phyloP scores from a whole-genome alignment of 1,140 invertebrate species.

The Colletes latitarsis region DNA sequence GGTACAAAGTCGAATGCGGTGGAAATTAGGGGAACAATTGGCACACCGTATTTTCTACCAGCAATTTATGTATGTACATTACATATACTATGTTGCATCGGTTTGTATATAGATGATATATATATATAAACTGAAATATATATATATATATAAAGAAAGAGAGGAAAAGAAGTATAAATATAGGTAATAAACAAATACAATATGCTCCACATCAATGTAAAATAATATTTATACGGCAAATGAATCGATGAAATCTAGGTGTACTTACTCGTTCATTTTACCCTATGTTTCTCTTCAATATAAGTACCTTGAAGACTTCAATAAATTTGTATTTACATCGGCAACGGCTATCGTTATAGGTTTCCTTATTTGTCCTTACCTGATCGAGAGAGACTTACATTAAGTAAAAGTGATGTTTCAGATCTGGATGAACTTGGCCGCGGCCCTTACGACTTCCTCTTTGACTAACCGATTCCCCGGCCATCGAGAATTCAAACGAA shows the following conservation, averaged over 20 bases:
- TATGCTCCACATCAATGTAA: conserved; percentile 39
- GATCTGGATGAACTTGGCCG: no score
- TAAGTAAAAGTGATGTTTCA: no score
- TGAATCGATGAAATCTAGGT: conserved; percentile 43
- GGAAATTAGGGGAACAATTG: neutral
- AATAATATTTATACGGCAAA: conserved; percentile 45
- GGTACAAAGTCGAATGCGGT: neutral
- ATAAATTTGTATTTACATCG: conserved; percentile 71
- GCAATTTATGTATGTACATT: conserved; percentile 44
- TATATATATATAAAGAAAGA: conserved; percentile 42
- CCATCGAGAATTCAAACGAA: no score
- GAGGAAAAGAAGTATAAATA: neutral
- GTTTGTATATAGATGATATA: conserved; percentile 44
- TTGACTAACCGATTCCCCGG: no score
- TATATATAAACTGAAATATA: conserved; percentile 40
- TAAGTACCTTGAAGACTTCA: conserved; percentile 62
- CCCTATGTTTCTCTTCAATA: conserved; percentile 45
- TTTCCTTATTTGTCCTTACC: neutral
- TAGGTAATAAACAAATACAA: conserved; percentile 15
- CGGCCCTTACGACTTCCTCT: no score
- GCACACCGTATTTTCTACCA: conserved; percentile 22
- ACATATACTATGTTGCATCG: conserved; percentile 25
- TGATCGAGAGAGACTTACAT: no score
- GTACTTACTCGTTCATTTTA: conserved; percentile 39
- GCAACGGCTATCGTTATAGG: neutral